Evolutionary conservation across 2,888 invertebrate genomes (phyloP).

Genomic region (Drosophila yooni): DNA sequence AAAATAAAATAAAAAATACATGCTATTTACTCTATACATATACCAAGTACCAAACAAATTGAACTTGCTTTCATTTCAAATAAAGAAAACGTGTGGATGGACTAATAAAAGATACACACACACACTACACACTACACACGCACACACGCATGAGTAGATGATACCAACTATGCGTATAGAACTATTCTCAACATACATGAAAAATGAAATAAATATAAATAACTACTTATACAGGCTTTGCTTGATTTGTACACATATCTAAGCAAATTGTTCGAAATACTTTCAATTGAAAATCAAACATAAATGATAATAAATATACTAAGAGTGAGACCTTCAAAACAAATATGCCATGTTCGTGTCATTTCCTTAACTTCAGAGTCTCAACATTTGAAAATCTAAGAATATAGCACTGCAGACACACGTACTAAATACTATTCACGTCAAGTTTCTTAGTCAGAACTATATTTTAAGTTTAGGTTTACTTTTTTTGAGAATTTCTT

Average conservation of each 20-base stretch:
- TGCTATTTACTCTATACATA: constrained; percentile 20
- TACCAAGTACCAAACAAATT: constrained; percentile 33
- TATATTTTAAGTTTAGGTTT: neutral
- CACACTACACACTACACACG: neutral
- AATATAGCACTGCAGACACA: neutral
- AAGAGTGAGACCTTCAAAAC: constrained; percentile 31
- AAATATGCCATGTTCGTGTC: neutral
- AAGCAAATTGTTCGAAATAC: constrained; percentile 6
- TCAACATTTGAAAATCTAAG: neutral
- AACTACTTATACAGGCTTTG: constrained; percentile 24
- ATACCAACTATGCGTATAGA: neutral
- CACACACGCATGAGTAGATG: constrained; percentile 8
- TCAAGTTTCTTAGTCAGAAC: neutral
- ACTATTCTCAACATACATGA: constrained; percentile 10
- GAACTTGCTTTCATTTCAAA: constrained; percentile 50
- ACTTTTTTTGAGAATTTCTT: neutral
- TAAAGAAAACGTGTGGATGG: constrained; percentile 18
- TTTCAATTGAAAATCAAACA: constrained; percentile 6
- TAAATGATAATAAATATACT: constrained; percentile 1
- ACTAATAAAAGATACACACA: constrained; percentile 28
- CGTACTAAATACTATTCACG: neutral
- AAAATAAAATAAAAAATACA: constrained; percentile 14
- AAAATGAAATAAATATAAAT: neutral
- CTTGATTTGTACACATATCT: constrained; percentile 50
- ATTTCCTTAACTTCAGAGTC: neutral